Evolutionary conservation across 1,140 invertebrate genomes (phyloP).

Genomic region (Bursaphelenchus mucronatus): DNA sequence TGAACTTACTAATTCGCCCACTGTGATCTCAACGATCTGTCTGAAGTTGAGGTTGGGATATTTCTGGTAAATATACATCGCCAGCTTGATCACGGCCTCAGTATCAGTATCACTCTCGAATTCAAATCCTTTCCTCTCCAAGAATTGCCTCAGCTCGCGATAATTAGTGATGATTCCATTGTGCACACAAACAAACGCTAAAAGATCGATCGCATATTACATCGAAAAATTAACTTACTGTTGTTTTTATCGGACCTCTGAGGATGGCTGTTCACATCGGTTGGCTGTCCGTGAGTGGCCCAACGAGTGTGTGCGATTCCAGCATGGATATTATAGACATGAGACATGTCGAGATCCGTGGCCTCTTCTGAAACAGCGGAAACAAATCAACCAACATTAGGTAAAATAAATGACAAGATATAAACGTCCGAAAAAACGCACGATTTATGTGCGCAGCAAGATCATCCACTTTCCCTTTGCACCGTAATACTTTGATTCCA

Average conservation of each 20-base stretch:
- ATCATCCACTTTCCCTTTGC: too few species aligned
- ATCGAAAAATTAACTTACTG: neutral
- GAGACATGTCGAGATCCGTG: too few species aligned
- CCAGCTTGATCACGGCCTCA: conserved; percentile 89
- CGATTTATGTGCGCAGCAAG: too few species aligned
- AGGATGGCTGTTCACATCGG: conserved; percentile 84
- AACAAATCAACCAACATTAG: too few species aligned
- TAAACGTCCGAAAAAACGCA: too few species aligned
- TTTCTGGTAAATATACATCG: conserved; percentile 72
- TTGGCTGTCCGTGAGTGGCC: conserved; percentile 95
- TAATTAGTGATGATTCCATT: conserved; percentile 98
- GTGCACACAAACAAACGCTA: conserved; percentile 72
- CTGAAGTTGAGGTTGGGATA: conserved; percentile 78
- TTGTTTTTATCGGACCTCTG: conserved; percentile 82
- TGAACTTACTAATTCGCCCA: conserved; percentile 86
- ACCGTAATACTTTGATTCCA: too few species aligned
- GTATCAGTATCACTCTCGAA: conserved; percentile 95
- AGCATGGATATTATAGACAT: neutral
- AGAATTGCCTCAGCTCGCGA: conserved; percentile 90
- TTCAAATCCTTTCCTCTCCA: conserved; percentile 37
- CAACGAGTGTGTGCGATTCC: conserved; percentile 96
- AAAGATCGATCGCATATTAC: too few species aligned
- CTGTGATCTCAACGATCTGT: conserved; percentile 86
- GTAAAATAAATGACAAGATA: too few species aligned
- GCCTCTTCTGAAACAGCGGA: too few species aligned